Evolutionary conservation across 37 sponge, comb jelly and placozoan genomes (phyloP), one percentile per base, ranked within the genome.

Genomic region (Ianthella basta): DNA sequence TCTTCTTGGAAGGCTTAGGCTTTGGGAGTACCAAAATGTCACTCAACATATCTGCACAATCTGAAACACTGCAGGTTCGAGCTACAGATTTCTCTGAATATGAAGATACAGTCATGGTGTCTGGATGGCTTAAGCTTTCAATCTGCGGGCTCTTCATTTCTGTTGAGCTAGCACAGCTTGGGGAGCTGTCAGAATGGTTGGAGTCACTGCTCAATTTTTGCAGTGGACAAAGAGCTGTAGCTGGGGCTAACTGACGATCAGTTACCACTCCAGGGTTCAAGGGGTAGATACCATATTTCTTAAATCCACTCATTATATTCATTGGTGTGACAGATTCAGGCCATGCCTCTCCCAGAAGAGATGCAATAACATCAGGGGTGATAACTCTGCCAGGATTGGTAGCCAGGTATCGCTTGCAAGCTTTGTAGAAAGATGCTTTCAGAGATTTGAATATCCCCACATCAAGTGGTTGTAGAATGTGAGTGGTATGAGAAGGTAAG

Each of bases 391-490:
- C 87, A 41, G 86, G 86, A 29, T 89, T 67, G 3, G 57, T 37
- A 6, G 81, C 34, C 0, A 91, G 19, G 50, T 86, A 87, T 25
- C 55, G 54, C 15, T 32, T 68, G 81, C 87, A 91, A 1, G 80
- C 87, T 40, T 80, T 89, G 30, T 70, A 84, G 37, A 81, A 89
- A 41, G 24, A n/a, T 2, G 74, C 24, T 75, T 88, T 88, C 33
- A 88, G 73, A 10, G 84, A 75, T 50, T 86, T 85, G 77, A 86
- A 90, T 0, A 89, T 82, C 14, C 86, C 79, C 5, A 90, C 68
- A 44, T 90, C 86, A 29, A 89, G 65, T 4, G 84, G 91, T 32
- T 90, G 91, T 2, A 90, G 83, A 40, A 90, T 82, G 33, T 90
- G 91, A 0, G 80, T 90, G 3, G 80, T 83, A 56, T 90, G 91